Conservation (phyloP, 2,113 vertebrate species). For the Sitta europaea region DNA sequence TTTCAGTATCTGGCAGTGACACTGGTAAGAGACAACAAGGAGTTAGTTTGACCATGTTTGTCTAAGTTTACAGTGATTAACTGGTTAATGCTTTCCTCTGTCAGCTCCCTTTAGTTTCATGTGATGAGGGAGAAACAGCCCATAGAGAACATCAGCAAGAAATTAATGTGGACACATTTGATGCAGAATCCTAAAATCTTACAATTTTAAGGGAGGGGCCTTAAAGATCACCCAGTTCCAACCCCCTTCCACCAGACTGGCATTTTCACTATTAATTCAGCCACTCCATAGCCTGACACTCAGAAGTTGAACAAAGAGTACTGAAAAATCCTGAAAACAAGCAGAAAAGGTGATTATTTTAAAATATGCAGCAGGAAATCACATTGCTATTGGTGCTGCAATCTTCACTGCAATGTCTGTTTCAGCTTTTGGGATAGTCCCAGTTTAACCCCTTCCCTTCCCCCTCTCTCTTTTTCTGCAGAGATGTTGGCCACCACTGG, state of each 20-base stretch:
- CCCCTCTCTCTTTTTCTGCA: not conserved
- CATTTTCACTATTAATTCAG: not conserved
- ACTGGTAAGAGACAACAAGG: not conserved
- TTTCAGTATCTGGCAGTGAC: not conserved
- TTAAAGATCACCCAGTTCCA: not conserved
- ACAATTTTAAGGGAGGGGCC: not conserved
- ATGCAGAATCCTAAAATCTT: not conserved
- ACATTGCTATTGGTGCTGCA: not conserved
- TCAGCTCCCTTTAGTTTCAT: not conserved
- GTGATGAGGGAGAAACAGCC: not conserved
- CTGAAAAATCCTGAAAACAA: not conserved
- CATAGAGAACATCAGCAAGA: not conserved
- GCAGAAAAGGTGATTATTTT: not conserved
- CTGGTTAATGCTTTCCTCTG: not conserved
- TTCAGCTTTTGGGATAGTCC: not conserved
- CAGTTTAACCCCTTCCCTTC: not conserved
- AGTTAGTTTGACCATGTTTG: not conserved
- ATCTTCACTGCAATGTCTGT: not conserved
- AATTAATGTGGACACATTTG: not conserved
- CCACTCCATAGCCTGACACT: not conserved
- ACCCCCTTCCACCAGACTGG: not conserved
- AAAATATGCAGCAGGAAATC: not conserved
- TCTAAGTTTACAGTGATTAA: not conserved
- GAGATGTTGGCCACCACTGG: not conserved
- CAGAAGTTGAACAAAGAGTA: not conserved